Evolutionary conservation across 2,888 invertebrate genomes (phyloP), one percentile per base, ranked within the genome.

Genomic region (Drosophila histrio): DNA sequence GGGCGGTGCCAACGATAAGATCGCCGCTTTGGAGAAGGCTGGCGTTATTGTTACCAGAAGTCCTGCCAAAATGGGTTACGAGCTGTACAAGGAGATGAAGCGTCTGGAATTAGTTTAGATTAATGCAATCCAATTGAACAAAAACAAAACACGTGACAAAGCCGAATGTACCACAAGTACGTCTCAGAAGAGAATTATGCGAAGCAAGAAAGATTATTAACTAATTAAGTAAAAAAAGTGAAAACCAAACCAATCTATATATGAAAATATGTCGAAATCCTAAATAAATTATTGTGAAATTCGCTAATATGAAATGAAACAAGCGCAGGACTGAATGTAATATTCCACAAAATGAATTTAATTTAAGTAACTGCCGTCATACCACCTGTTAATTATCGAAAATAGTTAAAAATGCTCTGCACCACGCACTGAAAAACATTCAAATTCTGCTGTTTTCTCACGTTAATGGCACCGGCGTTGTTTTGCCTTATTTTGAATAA

Each of bases 1-100:
- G 92, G 99, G 99, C 72, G 98, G 98, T 56, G 99, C 99, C 61
- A 96, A 97, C 92, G 99, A 98, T 91, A 99, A 99, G 93, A 99
- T 99, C 79, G 95, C 96, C 87, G 98, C 99, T 61, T 93, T 99
- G 70, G 96, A 96, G 92, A 95, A 95, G 93, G 98, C 98, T 74
- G 97, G 97, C 82, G 99, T 98, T 19, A 95, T 97, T 88, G 98
- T 99, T 9, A 97, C 98, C 32, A 96, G 96, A 92, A 98, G 98
- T 79, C 99, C 98, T 11, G 99, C 99, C 72, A 91, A 98, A 93
- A 97, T 99, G 97, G 99, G 99, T 50, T 94, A 94, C 59, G 96
- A 96, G 92, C 94, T 99, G 85, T 92, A 95, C 79, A 97, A 97
- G 93, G 97, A 96, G 93, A 97, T 97, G 97, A 95, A 96, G 91